Percentiles rank a stretch among this genome's conserved stretches.
Conservation (phyloP, 2,888 invertebrate genomes). For the Idaea aversata region DNA sequence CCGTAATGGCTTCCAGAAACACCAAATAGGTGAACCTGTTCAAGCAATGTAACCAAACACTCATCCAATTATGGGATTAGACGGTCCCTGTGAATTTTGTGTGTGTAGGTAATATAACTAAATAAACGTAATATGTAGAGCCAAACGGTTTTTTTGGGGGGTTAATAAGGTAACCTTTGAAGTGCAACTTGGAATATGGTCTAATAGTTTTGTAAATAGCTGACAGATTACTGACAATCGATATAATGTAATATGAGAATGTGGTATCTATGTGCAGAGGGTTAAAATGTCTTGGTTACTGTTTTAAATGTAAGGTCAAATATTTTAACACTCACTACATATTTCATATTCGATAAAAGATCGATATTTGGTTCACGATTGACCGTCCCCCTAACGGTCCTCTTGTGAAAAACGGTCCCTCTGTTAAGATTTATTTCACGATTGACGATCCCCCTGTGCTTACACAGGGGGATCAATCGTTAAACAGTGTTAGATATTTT, state of each 20-base stretch:
- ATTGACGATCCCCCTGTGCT: too few species aligned
- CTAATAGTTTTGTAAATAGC: slow-evolving; percentile 68
- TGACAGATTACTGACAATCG: slow-evolving; percentile 60
- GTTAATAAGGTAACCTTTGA: slow-evolving; percentile 70
- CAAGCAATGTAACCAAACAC: slow-evolving; percentile 47
- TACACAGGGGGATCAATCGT: too few species aligned
- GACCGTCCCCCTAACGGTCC: too few species aligned
- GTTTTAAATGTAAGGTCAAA: slow-evolving; percentile 19
- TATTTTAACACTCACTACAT: slow-evolving; percentile 4
- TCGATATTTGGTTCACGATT: too few species aligned
- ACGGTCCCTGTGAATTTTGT: slow-evolving; percentile 47
- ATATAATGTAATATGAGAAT: slow-evolving; percentile 67
- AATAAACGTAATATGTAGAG: slow-evolving; percentile 71
- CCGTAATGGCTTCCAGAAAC: slow-evolving; percentile 11
- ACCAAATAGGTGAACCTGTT: slow-evolving; percentile 29
- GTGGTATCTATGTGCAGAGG: slow-evolving; percentile 53
- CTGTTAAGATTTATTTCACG: too few species aligned
- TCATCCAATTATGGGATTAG: slow-evolving; percentile 69
- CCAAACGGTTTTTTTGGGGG: slow-evolving; percentile 63
- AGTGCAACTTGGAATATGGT: slow-evolving; percentile 74
- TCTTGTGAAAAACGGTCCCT: too few species aligned
- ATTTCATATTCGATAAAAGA: too few species aligned
- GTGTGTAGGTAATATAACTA: neutral
- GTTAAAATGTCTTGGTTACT: slow-evolving; percentile 40
- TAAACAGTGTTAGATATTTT: too few species aligned